Evolutionary conservation across 2,797 vertebrate genomes (phyloP), one percentile per base, ranked within the genome.

Genomic region (Syndactyla subalaris): DNA sequence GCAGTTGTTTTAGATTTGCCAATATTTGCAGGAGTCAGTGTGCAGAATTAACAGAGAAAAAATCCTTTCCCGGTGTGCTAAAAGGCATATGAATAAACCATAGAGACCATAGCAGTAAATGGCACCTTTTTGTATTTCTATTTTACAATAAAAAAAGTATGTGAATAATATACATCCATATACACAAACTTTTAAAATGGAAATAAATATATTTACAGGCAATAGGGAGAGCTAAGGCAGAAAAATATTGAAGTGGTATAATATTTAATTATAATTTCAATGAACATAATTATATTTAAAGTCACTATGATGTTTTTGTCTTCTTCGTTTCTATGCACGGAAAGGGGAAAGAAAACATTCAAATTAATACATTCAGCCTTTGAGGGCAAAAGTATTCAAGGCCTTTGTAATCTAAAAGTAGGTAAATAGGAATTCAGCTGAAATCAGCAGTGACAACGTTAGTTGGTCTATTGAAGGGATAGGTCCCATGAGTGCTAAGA

Each of bases 81-180:
- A 94, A 92, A 92, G 62, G 12, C 16, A 20, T 34, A 68, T 71
- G 49, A 93, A 92, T 87, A 89, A 95, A 63, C 22, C 38, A 79
- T 57, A 5, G 2, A 73, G 12, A 82, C 7, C 29, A 7, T 32
- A 71, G 68, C 2, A 74, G 21, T 48, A 85, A 85, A 89, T 32
- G 4, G 7, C 11, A 46, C 6, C 2, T 66, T 87, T 72, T 43
- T 45, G 16, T 58, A 62, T n/a, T 72, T 73, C 14, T 26, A 3
- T 73, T 89, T 88, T 39, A 46, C 14, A 73, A 32, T 54, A 13
- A 32, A 70, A 70, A 72, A 89, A n/a, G 1, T 68, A 54, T 39
- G 71, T 32, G 81, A 68, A 85, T 67, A 85, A 59, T 23, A 73
- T 8, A 7, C 9, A 55, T 23, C 22, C 1, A 14, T 7, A 29